Base-by-base conservation (phyloP, 2,113 vertebrate genomes). In the Hippocampus abdominalis region DNA sequence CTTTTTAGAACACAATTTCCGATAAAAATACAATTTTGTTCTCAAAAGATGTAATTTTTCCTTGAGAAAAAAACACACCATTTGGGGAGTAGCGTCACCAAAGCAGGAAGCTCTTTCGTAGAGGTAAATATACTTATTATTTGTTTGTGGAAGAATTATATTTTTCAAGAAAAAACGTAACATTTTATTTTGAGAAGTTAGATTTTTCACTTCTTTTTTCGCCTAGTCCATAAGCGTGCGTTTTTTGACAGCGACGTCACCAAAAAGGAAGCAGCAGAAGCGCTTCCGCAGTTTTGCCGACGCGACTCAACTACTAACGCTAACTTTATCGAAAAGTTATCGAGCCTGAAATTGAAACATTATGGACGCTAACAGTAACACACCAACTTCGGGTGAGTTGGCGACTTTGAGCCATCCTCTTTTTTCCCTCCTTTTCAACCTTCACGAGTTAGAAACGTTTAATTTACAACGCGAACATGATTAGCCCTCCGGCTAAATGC, bases 251-350 rank as follows among this genome's bases (percentile, higher is more conserved):
- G 36, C n/a, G 32, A 64, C 40, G 63, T 64, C 42, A 27, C n/a
- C 40, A 46, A 64, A 23, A 23, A 64, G 42, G 23, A 64, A 46
- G 42, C 15, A 7, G 42, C 3, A 20, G 29, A 32, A 59, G 7
- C 27, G 13, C 42, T 64, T 64, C 63, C 63, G 63, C 23, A 44
- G n/a, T 64, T 46, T 64, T 2, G 15, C 42, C n/a, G 63, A 64
- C 40, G 63, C 12, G 3, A 64, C 15, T 7, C 15, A 32, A 60
- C 57, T 16, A 32, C 57, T 8, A 32, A 18, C 57, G 57, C 25
- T 15, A 59, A 59, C 27, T 60, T 27, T 9, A 44, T 27, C 63
- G 10, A 25, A 64, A 46, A 44, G 62, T 64, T 46, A 10, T 2
- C 6, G 15, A 25, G 40, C 5, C 27, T 60, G 13, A 60, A 60